Evolutionary conservation across 2,113 vertebrate genomes (phyloP).

Genomic region (Chloropsis cyanopogon): DNA sequence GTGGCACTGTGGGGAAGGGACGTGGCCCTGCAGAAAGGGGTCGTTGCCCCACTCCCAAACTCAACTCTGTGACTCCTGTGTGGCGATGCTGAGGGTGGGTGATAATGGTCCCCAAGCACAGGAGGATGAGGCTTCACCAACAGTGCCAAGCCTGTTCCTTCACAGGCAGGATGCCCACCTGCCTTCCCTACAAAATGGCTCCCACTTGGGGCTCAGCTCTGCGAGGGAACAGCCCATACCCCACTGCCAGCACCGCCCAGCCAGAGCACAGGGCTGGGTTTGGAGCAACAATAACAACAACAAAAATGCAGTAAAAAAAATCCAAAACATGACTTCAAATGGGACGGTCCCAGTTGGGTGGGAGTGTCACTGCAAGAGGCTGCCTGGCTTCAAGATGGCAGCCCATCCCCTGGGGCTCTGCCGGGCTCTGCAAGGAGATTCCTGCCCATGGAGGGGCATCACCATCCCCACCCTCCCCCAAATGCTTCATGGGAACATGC

Average conservation of each 20-base stretch:
- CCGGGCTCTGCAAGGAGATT: neutral
- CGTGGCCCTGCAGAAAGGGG: accelerated
- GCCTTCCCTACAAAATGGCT: neutral
- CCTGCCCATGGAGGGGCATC: neutral
- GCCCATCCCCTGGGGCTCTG: neutral
- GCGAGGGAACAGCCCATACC: accelerated
- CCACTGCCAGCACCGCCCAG: neutral
- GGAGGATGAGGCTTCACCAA: neutral
- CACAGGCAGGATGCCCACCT: neutral
- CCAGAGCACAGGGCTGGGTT: neutral
- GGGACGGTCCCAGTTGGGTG: neutral
- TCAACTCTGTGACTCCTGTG: accelerated
- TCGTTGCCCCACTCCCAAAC: accelerated
- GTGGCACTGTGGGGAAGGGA: accelerated
- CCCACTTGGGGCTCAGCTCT: neutral
- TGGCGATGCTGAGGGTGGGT: accelerated
- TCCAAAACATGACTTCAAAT: neutral
- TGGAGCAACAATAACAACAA: neutral
- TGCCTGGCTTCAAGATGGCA: neutral
- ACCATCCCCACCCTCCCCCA: neutral
- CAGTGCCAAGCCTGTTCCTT: neutral
- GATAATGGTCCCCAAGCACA: accelerated
- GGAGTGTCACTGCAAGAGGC: neutral
- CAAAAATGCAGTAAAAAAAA: neutral
- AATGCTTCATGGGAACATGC: neutral